Percentiles rank a stretch among this genome's conserved stretches.
Conservation (phyloP, 2,888 invertebrate species). For the Cantharis rufa region DNA sequence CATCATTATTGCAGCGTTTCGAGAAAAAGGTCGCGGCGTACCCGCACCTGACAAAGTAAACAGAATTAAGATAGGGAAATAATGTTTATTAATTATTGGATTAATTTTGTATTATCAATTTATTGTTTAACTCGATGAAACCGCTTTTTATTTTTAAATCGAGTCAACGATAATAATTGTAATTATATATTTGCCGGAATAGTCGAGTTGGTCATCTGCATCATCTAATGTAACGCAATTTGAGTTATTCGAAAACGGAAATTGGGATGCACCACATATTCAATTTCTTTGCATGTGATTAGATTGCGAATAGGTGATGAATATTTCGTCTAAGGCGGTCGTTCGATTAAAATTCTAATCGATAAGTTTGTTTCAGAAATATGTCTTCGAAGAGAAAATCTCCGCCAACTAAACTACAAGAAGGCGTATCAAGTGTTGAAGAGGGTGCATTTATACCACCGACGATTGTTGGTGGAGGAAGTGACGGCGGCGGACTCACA, state of each 20-base stretch:
- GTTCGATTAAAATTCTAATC: conserved; percentile 17
- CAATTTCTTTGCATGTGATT: conserved; percentile 38
- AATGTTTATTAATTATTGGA: no score
- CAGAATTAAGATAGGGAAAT: no score
- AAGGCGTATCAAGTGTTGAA: conserved; percentile 65
- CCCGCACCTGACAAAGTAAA: no score
- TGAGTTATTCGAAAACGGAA: conserved; percentile 49
- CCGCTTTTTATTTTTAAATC: background rate
- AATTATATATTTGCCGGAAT: conserved; percentile 10
- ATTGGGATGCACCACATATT: conserved; percentile 44
- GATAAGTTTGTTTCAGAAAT: conserved; percentile 70
- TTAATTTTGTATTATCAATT: no score
- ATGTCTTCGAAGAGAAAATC: conserved; percentile 98
- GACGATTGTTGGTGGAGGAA: conserved; percentile 56
- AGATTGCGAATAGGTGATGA: conserved; percentile 29
- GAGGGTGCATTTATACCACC: conserved; percentile 52
- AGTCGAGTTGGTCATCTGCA: conserved; percentile 24
- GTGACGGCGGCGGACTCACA: conserved; percentile 62
- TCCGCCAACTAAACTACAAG: conserved; percentile 89
- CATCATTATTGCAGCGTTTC: background rate
- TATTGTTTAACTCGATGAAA: background rate
- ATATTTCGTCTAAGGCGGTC: conserved; percentile 17
- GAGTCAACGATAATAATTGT: background rate
- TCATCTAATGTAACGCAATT: conserved; percentile 42
- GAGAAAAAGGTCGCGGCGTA: background rate